These are phyloP conservation scores for Potamilus streckersoni DNA, from an alignment of 1,140 invertebrate species.

Conservation along the genomic window DNA sequence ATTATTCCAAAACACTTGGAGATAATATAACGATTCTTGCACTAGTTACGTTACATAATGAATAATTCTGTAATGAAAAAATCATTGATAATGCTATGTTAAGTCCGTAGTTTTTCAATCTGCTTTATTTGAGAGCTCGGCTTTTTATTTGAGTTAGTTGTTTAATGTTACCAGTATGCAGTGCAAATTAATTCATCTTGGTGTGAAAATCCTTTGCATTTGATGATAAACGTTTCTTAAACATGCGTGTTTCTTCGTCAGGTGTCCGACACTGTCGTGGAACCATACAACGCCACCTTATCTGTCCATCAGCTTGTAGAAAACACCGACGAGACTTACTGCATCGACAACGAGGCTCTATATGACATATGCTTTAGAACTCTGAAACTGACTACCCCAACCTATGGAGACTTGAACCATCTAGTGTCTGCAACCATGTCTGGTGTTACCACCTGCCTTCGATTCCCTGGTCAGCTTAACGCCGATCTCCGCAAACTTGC, in stretches of 20 bases:
- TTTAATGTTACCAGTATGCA: too few relatives aligned
- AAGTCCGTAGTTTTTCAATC: too few relatives aligned
- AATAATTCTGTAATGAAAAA: too few relatives aligned
- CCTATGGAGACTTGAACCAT: conserved; percentile 76
- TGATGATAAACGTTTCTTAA: too few relatives aligned
- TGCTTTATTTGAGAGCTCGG: too few relatives aligned
- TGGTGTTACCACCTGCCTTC: conserved; percentile 83
- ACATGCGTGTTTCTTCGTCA: conserved; percentile 53
- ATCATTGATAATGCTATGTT: too few relatives aligned
- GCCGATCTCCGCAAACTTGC: conserved; percentile 87
- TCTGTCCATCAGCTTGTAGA: conserved; percentile 79
- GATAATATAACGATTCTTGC: too few relatives aligned
- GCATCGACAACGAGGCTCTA: conserved; percentile 84
- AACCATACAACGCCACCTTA: conserved; percentile 82
- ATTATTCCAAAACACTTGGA: too few relatives aligned
- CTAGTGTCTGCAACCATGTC: conserved; percentile 77
- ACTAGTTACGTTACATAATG: too few relatives aligned
- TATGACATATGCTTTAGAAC: conserved; percentile 84
- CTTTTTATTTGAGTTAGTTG: too few relatives aligned
- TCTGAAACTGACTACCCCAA: conserved; percentile 79
- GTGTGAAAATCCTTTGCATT: too few relatives aligned
- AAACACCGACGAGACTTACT: conserved; percentile 83
- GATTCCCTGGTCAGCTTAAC: conserved; percentile 88
- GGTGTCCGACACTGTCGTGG: conserved; percentile 83
- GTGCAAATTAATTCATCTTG: too few relatives aligned